Evolutionary conservation across 2,113 vertebrate species (phyloP), one percentile per base, ranked within the genome.

Genomic region (Saccopteryx leptura): DNA sequence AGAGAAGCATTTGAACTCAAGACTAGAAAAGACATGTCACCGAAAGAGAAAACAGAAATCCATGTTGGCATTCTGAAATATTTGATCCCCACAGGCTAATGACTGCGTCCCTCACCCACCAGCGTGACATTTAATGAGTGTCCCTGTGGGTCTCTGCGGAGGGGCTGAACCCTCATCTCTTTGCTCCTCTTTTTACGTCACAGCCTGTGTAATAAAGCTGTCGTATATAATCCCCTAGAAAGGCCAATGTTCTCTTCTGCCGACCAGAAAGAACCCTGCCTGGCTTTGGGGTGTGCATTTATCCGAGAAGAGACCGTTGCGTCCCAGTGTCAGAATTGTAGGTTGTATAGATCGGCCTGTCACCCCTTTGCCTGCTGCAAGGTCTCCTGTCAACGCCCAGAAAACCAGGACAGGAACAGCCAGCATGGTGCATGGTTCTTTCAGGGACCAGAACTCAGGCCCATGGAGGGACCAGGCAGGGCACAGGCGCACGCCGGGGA

Each of bases 61-160:
- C 46, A 3, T 87, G 13, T 61, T 80, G 48, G 54, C 66, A 33
- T 92, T 65, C 74, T 83, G 69, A 90, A 90, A 88, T 93, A 75
- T 92, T 96, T 83, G 19, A 50, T 93, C 48, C 92, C 68, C 54
- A 19, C 33, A 88, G 65, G 21, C 74, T 91, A 80, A 46, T 74
- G 63, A 26, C 31, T 60, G 7, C 7, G 26, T 48, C 31, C 24
- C 80, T 88, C 39, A 82, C 81, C 80, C 28, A 80, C 83, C 75
- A 33, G 48, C 61, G 5, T 82, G 78, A 65, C 76, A 65, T 85
- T 93, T 95, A 48, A 52, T 86, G 66, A 80, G n/a, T n/a, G 23
- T 56, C 79, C 24, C 18, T 72, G 52, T 31, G 18, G 46, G 83
- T 63, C 33, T 86, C 87, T 66, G 56, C 56, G 31, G 18, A 46